Base-by-base conservation (phyloP, 2,888 invertebrate species). In the Rhopalosiphum nymphaeae region DNA sequence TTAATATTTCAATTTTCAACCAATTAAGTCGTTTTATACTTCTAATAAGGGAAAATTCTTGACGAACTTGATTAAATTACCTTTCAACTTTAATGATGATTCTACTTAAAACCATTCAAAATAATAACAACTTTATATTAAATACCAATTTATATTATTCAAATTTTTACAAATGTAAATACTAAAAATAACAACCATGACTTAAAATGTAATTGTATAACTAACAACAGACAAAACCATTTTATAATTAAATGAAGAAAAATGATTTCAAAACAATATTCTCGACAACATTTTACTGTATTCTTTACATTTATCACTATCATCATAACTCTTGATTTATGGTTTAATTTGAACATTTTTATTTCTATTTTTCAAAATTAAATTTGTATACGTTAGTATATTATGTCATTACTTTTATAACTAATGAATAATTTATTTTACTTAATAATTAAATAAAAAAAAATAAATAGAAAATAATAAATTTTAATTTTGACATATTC, bases 251-350 rank as follows among this genome's bases (percentile, higher is more conserved):
- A 67, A 67, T 36, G 67, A 90, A 90, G 67, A 90, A 90, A 67
- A 67, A 90, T 90, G 44, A 90, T 61, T 90, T 67, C n/a, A 36
- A 78, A 78, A 36, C 36, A 78, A 78, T 78, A 78, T 78, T 36
- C 9, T 3, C 9, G 21, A 21, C 78, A 36, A 42, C 36, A 78
- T 78, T 78, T 78, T 78, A 36, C 21, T 9, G 21, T 78, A 36
- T 78, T 89, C 57, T 42, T 42, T 44, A 57, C 57, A 57, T 57
- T 57, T 89, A 42, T 89, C 42, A 57, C 57, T 57, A 89, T n/a
- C 57, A 89, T 42, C 57, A 89, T 57, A 89, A 44, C 44, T 89
- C 29, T 56, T 57, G 89, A 89, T 89, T 57, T 89, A 89, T 89
- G 44, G 57, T 89, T 57, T 57, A 44, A 21, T 42, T 13, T 44